Base-by-base conservation (phyloP, 2,113 vertebrate genomes). In the Paradoxurus hermaphroditus region DNA sequence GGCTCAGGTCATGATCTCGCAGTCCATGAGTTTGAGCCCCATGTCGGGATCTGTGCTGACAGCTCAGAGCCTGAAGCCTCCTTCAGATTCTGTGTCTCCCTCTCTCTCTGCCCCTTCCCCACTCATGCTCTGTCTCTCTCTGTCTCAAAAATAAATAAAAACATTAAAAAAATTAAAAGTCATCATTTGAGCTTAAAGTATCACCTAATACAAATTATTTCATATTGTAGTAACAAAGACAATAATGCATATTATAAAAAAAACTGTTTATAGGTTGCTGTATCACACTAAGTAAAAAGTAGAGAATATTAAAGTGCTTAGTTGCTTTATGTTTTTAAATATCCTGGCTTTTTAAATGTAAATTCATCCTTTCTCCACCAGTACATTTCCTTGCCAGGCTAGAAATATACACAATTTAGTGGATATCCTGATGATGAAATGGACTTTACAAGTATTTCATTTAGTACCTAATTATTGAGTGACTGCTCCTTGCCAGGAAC, bases 321-420 rank as follows among this genome's bases (percentile, higher is more conserved):
- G 85, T 91, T 97, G 34, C 51, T 67, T 65, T 85, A 9, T 85
- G 7, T 15, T 97, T 95, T 91, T 78, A 94, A 88, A 90, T 39
- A 72, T 70, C 56, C 36, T 77, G 56, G 4, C 1, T 82, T 92
- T 85, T 72, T 53, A 86, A 85, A 90, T 53, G 85, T 39, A 78
- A 86, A 67, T 75, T 5, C 0, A 78, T 90, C 36, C 82, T 2
- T 53, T 90, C 23, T 36, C 4, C 25, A 56, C 10, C 13, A 53
- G 3, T 51, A 44, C 2, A 73, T 14, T 70, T 44, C 1, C 44
- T 86, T 56, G 2, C 25, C 9, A 87, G 4, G 11, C 4, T 72
- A 14, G 11, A 92, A 88, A 82, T 36, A 81, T n/a, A 46, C 36
- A 56, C n/a, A 87, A 3, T 21, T 62, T 34, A 90, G 19, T 82